Percentiles rank a stretch among this genome's conserved stretches.
These are phyloP conservation scores for Leptobrachium leishanense DNA, from an alignment of 2,113 vertebrate genomes.

Conservation along the genomic window DNA sequence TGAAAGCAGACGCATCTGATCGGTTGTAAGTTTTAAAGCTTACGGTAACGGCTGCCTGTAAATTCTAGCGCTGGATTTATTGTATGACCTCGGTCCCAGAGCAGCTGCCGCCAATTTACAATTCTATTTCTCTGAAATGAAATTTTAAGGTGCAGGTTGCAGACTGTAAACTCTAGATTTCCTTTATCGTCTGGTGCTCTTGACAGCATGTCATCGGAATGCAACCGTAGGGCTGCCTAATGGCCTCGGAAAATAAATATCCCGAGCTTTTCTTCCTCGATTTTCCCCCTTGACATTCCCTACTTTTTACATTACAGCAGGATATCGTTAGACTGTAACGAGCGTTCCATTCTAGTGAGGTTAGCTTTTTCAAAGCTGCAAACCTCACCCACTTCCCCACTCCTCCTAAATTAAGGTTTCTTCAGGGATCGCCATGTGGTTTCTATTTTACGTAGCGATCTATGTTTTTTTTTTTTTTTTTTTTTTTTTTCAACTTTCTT, in stretches of 20 bases:
- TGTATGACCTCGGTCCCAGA: background rate
- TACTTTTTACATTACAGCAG: background rate
- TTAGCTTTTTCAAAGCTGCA: slow-evolving; percentile 1
- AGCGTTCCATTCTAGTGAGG: background rate
- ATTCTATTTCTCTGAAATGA: background rate
- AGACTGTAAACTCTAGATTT: background rate
- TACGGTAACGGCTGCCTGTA: background rate
- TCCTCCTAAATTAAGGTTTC: background rate
- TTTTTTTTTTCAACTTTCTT: background rate
- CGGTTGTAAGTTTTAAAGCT: too few species aligned
- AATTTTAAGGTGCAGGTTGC: background rate
- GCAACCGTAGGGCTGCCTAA: background rate
- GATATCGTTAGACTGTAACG: slow-evolving; percentile 2
- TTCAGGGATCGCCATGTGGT: background rate
- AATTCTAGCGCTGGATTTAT: background rate
- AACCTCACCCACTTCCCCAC: background rate
- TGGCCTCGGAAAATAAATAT: slow-evolving; percentile 3
- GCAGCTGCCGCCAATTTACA: background rate
- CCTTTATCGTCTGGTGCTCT: background rate
- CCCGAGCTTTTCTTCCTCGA: background rate
- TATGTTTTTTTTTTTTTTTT: background rate
- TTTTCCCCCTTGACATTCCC: background rate
- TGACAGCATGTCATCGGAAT: background rate
- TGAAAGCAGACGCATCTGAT: too few species aligned
- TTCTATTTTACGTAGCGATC: background rate